These are phyloP conservation scores for Cyrtonyx montezumae DNA, from an alignment of 2,113 vertebrate genomes.

Conservation along the genomic window DNA sequence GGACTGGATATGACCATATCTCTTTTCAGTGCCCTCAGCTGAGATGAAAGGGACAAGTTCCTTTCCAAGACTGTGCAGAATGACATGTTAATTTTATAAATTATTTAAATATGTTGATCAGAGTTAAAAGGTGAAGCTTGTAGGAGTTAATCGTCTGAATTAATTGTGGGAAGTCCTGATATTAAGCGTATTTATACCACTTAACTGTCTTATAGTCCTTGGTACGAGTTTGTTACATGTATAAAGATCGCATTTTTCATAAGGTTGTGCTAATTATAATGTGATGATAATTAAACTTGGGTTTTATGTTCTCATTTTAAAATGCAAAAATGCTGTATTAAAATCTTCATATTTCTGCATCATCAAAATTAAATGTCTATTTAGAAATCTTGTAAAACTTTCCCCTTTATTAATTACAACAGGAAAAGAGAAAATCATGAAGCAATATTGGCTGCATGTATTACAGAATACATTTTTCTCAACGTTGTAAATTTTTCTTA, in stretches of 20 bases:
- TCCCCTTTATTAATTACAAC: background rate
- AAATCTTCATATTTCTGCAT: constrained; percentile 42
- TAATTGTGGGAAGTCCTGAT: constrained; percentile 51
- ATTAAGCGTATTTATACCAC: constrained; percentile 35
- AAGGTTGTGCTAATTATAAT: constrained; percentile 46
- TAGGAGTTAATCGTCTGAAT: constrained; percentile 56
- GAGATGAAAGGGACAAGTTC: background rate
- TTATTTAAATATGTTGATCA: constrained; percentile 11
- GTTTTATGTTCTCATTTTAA: constrained; percentile 47
- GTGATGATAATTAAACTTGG: constrained; percentile 49
- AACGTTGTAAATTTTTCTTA: background rate
- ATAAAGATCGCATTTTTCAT: constrained; percentile 53
- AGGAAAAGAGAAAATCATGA: background rate
- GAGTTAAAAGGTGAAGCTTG: constrained; percentile 52
- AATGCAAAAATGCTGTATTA: constrained; percentile 30
- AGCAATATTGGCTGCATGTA: background rate
- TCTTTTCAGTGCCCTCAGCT: background rate
- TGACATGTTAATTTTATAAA: constrained; percentile 18
- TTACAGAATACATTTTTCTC: background rate
- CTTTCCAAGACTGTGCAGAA: background rate
- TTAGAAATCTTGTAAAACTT: background rate
- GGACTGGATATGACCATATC: background rate
- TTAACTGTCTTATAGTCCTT: constrained; percentile 32
- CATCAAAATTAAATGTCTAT: constrained; percentile 39
- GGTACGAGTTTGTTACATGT: constrained; percentile 56